Evolutionary conservation across 2,888 invertebrate genomes (phyloP), one percentile per base, ranked within the genome.

Genomic region (Acrobasis consociella): DNA sequence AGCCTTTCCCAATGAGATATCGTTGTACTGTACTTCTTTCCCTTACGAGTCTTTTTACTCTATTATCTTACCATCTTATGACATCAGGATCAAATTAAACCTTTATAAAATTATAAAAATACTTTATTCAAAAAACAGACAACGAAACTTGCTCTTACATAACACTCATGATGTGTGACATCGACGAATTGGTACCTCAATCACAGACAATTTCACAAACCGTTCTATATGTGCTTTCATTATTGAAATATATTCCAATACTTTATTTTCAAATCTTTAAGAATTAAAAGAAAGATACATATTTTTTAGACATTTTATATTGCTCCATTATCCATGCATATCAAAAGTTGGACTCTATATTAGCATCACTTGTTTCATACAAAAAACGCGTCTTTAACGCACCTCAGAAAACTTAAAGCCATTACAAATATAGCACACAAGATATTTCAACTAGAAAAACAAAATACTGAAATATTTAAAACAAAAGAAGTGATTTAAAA

Each of bases 101-200:
- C 49, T 62, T 39, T 31, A 60, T 65, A 63, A 15, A 38, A 15
- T 70, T 66, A 73, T 61, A 69, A 72, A 75, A 73, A 73, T 72
- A 73, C 67, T 73, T 73, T 74, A 74, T 71, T 73, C 49, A 70
- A 74, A 69, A 74, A 65, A 67, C 63, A 62, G 49, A 65, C 69
- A 75, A 75, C 71, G 73, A 74, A 73, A 69, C 65, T 69, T 68
- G 66, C 64, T 64, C 71, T 71, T 71, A 71, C 16, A 42, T 68
- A 64, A 63, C 63, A 67, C 64, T 56, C 62, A 55, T 60, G 66
- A 65, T 65, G 65, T 64, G 62, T 58, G 39, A 62, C 66, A 64
- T 63, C 64, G 50, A 61, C 56, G 58, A 62, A 63, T 65, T 68
- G 68, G 69, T 69, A 65, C 62, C 56, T n/a, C 62, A 61, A 74